Conservation (phyloP, 2,797 vertebrate species). For the Cossypha polioptera region DNA sequence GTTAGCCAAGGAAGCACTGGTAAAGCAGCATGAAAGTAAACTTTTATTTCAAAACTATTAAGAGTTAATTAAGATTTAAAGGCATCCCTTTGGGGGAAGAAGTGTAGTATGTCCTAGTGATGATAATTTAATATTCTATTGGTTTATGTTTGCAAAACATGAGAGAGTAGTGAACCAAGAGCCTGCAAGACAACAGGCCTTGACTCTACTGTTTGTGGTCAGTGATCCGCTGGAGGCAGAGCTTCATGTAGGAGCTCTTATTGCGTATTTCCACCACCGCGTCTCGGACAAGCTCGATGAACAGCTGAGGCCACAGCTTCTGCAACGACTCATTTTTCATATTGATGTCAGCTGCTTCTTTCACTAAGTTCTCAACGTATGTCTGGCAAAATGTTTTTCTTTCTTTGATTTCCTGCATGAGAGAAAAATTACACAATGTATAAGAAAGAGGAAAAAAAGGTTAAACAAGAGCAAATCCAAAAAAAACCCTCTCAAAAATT, state of each 20-base stretch:
- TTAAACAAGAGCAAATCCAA: neutral
- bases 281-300: conserved; percentile 93
- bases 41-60: neutral
- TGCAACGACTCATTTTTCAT: conserved; percentile 90
- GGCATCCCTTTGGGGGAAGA: neutral
- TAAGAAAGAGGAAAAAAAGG: neutral
- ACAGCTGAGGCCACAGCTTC: conserved; percentile 94
- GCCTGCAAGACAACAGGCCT: neutral
- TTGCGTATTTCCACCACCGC: conserved; percentile 91
- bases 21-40: neutral
- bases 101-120: neutral
- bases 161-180: neutral
- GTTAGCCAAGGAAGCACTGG: neutral
- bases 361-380: conserved; percentile 87
- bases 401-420: conserved; percentile 74
- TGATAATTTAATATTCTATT: neutral
- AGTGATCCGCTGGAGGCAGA: conserved; percentile 83
- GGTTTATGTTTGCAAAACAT: neutral
- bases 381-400: conserved; percentile 81
- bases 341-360: conserved; percentile 87
- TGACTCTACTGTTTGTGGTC: conserved; percentile 68
- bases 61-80: neutral
- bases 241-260: conserved; percentile 83
- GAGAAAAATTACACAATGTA: neutral
- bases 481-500: neutral